Evolutionary conservation across 2,888 invertebrate species (phyloP).

Genomic region (Eupeodes luniger): DNA sequence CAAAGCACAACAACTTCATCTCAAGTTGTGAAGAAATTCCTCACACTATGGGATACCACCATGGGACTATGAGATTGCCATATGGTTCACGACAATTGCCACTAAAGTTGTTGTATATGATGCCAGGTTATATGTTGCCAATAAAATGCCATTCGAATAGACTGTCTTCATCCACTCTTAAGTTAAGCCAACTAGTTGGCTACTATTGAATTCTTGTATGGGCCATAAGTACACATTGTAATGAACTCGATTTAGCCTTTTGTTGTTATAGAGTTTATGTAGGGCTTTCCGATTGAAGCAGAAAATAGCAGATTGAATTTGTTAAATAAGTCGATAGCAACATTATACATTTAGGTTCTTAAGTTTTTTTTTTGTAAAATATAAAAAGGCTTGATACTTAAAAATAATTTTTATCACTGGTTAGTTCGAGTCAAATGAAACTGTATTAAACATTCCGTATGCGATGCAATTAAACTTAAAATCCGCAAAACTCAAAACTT

Average conservation of each 20-base stretch:
- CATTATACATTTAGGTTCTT: background rate
- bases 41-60: slow-evolving; percentile 24
- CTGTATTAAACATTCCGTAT: too few species aligned
- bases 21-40: slow-evolving; percentile 34
- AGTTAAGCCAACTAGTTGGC: slow-evolving; percentile 40
- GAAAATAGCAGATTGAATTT: slow-evolving; percentile 12
- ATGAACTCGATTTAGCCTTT: slow-evolving; percentile 50
- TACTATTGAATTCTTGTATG: slow-evolving; percentile 46
- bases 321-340: background rate
- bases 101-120: slow-evolving; percentile 24
- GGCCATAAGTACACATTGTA: slow-evolving; percentile 32
- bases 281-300: background rate
- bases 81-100: slow-evolving; percentile 52
- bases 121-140: slow-evolving; percentile 39
- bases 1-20: background rate
- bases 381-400: too few species aligned
- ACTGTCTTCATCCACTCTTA: slow-evolving; percentile 35
- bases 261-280: slow-evolving; percentile 29
- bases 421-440: too few species aligned
- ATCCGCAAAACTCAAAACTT: too few species aligned
- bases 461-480: too few species aligned
- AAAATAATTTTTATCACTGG: too few species aligned
- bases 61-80: background rate
- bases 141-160: slow-evolving; percentile 57
- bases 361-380: background rate